These are phyloP conservation scores for Cordilura impudica DNA, from an alignment of 2,888 invertebrate genomes.

Conservation along the genomic window DNA sequence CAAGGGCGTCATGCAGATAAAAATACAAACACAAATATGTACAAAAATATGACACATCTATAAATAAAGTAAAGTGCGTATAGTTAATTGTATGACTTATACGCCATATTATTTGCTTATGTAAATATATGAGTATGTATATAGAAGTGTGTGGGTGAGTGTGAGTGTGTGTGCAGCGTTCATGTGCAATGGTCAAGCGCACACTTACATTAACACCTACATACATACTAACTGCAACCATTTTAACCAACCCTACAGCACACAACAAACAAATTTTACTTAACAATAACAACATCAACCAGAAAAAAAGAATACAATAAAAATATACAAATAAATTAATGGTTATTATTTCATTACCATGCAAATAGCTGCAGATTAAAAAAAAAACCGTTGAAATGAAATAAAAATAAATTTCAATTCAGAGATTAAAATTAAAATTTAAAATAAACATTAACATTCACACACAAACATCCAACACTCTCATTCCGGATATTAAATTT, in stretches of 20 bases:
- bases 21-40: background rate
- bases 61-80: conserved; percentile 24
- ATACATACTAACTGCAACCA: too few species aligned
- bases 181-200: background rate
- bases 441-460: conserved; percentile 33
- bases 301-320: background rate
- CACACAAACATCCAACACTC: background rate
- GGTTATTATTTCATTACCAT: conserved; percentile 60
- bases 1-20: conserved; percentile 32
- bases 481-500: too few species aligned
- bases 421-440: conserved; percentile 58
- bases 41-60: background rate
- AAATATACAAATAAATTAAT: conserved; percentile 50
- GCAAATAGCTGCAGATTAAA: conserved; percentile 28
- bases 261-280: conserved; percentile 16
- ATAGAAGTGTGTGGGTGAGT: too few species aligned
- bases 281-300: background rate
- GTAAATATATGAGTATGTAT: too few species aligned
- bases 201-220: too few species aligned
- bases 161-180: background rate
- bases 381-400: conserved; percentile 29
- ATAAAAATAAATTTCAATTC: conserved; percentile 52
- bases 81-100: too few species aligned
- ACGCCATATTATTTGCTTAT: too few species aligned
- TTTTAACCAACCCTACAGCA: background rate